Evolutionary conservation across 2,888 invertebrate genomes (phyloP), one percentile per base, ranked within the genome.

Genomic region (Orthosia gothica): DNA sequence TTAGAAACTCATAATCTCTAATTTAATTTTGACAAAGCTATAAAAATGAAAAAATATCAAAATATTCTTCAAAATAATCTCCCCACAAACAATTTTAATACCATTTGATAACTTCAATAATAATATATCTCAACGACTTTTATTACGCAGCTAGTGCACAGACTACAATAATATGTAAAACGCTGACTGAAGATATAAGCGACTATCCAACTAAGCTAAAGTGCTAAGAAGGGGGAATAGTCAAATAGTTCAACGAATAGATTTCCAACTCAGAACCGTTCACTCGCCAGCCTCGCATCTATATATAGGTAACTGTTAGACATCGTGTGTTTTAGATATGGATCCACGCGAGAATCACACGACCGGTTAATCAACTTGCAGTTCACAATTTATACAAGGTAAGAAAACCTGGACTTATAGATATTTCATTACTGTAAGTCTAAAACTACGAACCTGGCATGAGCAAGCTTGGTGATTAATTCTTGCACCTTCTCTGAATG

Each of bases 151-250:
- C 65, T 80, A 68, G 62, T 80, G 73, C 74, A 63, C 40, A n/a
- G 40, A 67, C 52, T 50, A 71, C 62, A 80, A 40, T 83, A 84
- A 26, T 26, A 26, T 84, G 84, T 83, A 83, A 74, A 83, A 68
- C 61, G 81, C 75, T 82, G 84, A 69, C 82, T 84, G 75, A 84
- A 40, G 40, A 71, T 71, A 65, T 71, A 70, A 74, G 64, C 70
- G 57, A 49, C 26, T 66, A 52, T 9, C 40, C 40, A 40, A 9
- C 40, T 40, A 40, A 40, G 40, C 40, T 40, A 40, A 40, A 40
- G 9, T 40, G 40, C 40, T 40, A 59, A 75, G 75, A 74, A 84
- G 72, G 68, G 80, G 47, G 13, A n/a, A 69, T 63, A 63, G 81
- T 54, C 63, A 0, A 0, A 7, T 26, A 26, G 26, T 26, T 2